phyloP scores from a whole-genome alignment of 2,888 invertebrate genomes.

The Mongoloraphidia duomilia region DNA sequence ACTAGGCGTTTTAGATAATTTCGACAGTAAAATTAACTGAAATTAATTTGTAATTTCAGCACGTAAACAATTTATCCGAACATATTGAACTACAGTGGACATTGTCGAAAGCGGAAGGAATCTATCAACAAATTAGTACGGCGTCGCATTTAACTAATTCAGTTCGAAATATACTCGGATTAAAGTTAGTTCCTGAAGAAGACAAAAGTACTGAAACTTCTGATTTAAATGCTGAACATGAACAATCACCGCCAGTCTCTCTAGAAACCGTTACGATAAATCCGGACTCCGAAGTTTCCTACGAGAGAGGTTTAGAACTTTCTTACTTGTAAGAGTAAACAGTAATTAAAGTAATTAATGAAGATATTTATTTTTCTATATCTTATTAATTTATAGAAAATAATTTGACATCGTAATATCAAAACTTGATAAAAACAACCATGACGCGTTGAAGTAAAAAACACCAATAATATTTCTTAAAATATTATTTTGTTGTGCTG shows the following conservation, averaged over 20 bases:
- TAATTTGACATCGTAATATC: background rate
- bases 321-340: conserved; percentile 23
- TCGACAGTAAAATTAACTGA: background rate
- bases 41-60: conserved; percentile 40
- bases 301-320: conserved; percentile 25
- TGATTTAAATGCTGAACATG: conserved; percentile 15
- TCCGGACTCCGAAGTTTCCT: conserved; percentile 23
- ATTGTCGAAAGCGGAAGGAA: conserved; percentile 78
- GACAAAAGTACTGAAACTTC: conserved; percentile 27
- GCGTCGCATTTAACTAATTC: conserved; percentile 56
- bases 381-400: background rate
- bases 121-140: conserved; percentile 72
- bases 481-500: no score
- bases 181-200: conserved; percentile 31
- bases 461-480: no score
- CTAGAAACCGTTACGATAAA: conserved; percentile 19
- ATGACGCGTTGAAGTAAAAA: no score
- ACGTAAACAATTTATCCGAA: conserved; percentile 88
- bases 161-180: conserved; percentile 56
- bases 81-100: conserved; percentile 71
- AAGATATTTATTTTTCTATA: background rate
- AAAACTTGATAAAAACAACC: no score
- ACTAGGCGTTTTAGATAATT: no score
- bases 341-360: conserved; percentile 7
- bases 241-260: background rate